Base-by-base conservation (phyloP, 1,140 invertebrate genomes). In the Sinella curviseta region DNA sequence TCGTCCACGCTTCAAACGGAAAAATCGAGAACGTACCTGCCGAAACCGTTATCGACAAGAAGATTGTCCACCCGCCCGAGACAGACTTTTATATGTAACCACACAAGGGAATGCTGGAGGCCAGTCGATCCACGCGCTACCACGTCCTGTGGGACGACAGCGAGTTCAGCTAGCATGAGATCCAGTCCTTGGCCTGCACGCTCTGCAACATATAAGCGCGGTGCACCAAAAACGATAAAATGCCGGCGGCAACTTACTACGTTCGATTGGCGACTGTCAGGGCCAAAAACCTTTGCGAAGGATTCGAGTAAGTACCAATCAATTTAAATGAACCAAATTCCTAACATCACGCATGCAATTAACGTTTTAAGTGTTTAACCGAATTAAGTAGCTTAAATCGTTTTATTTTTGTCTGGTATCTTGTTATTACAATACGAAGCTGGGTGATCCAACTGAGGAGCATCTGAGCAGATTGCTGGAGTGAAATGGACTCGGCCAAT, bases 161-260 rank as follows among this genome's bases (percentile, higher is more conserved):
- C 60, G 84, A 91, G 17, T 89, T 96, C 80, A 86, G 88, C 1
- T 90, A 93, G 80, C 91, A 96, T 86, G 89, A 94, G 77, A 87
- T 97, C n/a, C 93, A 97, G 86, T 87, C 91, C 80, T 85, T 97
- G 77, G 94, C 95, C 0, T 97, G 94, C 87, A 92, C 93, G 85
- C 86, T 98, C 28, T 98, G 96, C 86, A 94, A 97, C 85, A 89
- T 96, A 87, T 97, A 95, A 86, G 90, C 92, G 1, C 90, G 96
- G 24, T 98, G 96, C 85, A 93, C 92, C 73, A 90, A 95, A 76
- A 90, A 94, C 1, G 95, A 97, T 0, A 96, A 94, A 17, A 97
- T 97, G 88, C 96, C 96, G 0, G 93, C 96, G 0, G 95, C 96
- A 0, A 96, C 95, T 0, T 97, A 97, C 87, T 96, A 97, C 87